A percentile compares a stretch with the other conserved stretches of the same genome.
Evolutionary conservation across 2,113 vertebrate species (phyloP).

Genomic region (Odontophorus gujanensis): DNA sequence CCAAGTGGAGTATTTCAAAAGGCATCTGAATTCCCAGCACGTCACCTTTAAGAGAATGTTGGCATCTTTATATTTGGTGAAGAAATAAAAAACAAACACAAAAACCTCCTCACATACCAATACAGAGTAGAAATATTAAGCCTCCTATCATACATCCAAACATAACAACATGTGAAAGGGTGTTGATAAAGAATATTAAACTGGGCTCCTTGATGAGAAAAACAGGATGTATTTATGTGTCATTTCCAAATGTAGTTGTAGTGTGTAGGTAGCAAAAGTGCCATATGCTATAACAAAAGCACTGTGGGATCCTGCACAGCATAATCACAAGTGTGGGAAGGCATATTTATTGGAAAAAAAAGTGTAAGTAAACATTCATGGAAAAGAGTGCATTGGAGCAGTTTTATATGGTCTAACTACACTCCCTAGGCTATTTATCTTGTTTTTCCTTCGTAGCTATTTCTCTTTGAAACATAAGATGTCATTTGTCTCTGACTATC

Average conservation of each 20-base stretch:
- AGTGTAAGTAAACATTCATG: neutral
- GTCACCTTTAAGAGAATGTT: neutral
- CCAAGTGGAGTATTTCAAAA: neutral
- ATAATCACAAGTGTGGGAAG: conserved; percentile 17
- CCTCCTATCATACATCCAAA: neutral
- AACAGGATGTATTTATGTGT: conserved; percentile 35
- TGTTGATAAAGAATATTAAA: conserved; percentile 18
- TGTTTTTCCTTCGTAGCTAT: neutral
- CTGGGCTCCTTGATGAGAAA: conserved; percentile 16
- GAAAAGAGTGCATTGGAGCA: neutral
- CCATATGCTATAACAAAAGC: conserved; percentile 27
- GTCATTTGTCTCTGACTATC: neutral
- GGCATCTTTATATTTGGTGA: neutral
- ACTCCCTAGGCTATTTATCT: neutral
- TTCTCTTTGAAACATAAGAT: neutral
- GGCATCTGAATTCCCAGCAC: neutral
- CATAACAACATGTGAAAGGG: neutral
- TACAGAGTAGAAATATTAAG: neutral
- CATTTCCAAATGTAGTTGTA: conserved; percentile 37
- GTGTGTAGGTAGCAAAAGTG: conserved; percentile 22
- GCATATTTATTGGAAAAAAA: conserved; percentile 24
- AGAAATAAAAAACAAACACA: neutral
- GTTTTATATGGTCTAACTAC: neutral
- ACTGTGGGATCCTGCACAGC: neutral
- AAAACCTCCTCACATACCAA: neutral